phyloP scores from a whole-genome alignment of 2,888 invertebrate genomes.

The Endotricha flammealis region DNA sequence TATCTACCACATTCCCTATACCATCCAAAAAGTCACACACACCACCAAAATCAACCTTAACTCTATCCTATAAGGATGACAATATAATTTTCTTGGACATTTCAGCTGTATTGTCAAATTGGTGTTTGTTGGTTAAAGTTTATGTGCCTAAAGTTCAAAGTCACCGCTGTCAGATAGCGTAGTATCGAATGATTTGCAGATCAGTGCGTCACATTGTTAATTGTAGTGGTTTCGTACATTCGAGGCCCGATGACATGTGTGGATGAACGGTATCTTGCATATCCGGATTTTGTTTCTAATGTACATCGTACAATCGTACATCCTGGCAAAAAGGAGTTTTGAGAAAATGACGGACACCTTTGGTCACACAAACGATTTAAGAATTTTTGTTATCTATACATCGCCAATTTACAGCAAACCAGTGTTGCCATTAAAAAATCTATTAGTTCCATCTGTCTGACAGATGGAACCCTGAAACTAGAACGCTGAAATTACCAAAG shows the following conservation, averaged over 20 bases:
- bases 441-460: no score
- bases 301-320: no score
- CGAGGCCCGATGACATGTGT: slow-evolving; percentile 2
- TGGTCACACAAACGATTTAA: no score
- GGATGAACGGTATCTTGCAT: no score
- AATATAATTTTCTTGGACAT: background rate
- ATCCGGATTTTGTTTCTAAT: no score
- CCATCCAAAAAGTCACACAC: slow-evolving; percentile 4
- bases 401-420: no score
- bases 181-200: slow-evolving; percentile 6
- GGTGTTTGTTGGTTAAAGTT: slow-evolving; percentile 26
- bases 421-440: no score
- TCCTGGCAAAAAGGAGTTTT: no score
- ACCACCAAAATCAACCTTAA: slow-evolving; percentile 19
- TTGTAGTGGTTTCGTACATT: background rate
- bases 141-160: slow-evolving; percentile 54
- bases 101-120: slow-evolving; percentile 9
- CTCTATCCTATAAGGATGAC: slow-evolving; percentile 5
- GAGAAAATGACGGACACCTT: no score
- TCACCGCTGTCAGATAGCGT: slow-evolving; percentile 43
- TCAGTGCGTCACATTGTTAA: slow-evolving; percentile 1
- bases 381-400: no score
- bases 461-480: no score
- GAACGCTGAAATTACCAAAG: no score
- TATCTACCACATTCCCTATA: slow-evolving; percentile 14